These are phyloP conservation scores for Bombus consobrinus DNA, from an alignment of 1,140 invertebrate species.

Conservation along the genomic window DNA sequence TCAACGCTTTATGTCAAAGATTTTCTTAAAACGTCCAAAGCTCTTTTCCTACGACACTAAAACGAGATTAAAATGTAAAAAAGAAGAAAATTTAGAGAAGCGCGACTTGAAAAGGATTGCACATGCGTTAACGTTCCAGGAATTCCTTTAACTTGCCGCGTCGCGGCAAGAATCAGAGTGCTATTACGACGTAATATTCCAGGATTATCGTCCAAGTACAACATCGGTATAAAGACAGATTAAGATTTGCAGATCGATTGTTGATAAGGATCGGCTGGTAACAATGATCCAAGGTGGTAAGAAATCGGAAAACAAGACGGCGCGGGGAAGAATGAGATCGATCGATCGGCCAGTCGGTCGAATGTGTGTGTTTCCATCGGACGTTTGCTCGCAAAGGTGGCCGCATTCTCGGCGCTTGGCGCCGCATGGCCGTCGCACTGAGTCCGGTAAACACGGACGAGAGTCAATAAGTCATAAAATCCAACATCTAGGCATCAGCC, in stretches of 20 bases:
- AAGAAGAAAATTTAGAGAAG: too few species aligned
- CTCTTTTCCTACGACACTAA: too few species aligned
- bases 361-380: slow-evolving; percentile 32
- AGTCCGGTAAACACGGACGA: slow-evolving; percentile 75
- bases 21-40: too few species aligned
- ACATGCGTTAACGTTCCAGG: neutral
- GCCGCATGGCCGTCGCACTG: slow-evolving; percentile 71
- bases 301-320: slow-evolving; percentile 38
- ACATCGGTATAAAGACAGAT: slow-evolving; percentile 18
- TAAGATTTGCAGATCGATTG: slow-evolving; percentile 14
- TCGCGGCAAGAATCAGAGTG: neutral
- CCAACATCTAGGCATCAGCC: slow-evolving; percentile 64
- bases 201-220: slow-evolving; percentile 43
- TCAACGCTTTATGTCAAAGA: too few species aligned
- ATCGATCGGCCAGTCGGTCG: slow-evolving; percentile 52
- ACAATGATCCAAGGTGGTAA: slow-evolving; percentile 37
- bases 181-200: neutral
- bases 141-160: slow-evolving; percentile 2
- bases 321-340: slow-evolving; percentile 47
- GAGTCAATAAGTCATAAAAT: slow-evolving; percentile 79
- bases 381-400: slow-evolving; percentile 66
- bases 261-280: slow-evolving; percentile 47
- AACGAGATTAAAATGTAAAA: too few species aligned
- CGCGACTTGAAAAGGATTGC: too few species aligned
- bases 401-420: slow-evolving; percentile 72